Evolutionary conservation across 2,797 vertebrate genomes (phyloP).

Genomic region (Notamacropus eugenii): DNA sequence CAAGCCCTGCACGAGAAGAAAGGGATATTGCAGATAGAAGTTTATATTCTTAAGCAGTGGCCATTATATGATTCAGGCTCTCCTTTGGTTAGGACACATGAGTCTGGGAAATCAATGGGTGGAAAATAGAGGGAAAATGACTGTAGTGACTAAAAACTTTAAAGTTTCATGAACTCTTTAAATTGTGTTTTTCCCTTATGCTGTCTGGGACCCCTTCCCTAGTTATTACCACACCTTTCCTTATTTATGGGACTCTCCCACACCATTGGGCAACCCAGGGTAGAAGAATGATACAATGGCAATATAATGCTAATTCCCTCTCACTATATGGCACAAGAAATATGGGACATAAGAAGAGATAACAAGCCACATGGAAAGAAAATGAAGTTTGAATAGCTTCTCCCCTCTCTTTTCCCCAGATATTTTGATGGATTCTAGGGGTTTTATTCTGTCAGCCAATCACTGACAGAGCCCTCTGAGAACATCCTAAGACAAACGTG

Average conservation of each 20-base stretch:
- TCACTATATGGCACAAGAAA: not conserved
- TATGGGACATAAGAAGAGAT: not conserved
- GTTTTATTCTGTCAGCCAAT: not conserved
- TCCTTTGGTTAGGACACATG: not conserved
- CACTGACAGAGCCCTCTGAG: not conserved
- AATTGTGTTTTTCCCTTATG: not conserved
- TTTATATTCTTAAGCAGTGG: not conserved
- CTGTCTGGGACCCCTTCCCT: not conserved
- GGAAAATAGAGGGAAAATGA: not conserved
- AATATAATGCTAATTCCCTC: not conserved
- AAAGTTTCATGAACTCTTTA: not conserved
- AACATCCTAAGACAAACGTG: not conserved
- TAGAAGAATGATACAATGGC: not conserved
- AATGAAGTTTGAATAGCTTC: not conserved
- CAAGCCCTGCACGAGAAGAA: not conserved
- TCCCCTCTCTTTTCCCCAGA: not conserved
- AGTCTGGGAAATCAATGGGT: not conserved
- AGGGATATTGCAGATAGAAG: not conserved
- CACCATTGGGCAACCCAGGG: not conserved
- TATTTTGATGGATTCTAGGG: not conserved
- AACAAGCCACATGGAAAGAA: not conserved
- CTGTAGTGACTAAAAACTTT: not conserved
- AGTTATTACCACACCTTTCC: not conserved
- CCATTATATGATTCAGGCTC: not conserved
- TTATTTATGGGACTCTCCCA: not conserved